Conservation (phyloP, 2,113 vertebrate genomes). For the Gobius niger region DNA sequence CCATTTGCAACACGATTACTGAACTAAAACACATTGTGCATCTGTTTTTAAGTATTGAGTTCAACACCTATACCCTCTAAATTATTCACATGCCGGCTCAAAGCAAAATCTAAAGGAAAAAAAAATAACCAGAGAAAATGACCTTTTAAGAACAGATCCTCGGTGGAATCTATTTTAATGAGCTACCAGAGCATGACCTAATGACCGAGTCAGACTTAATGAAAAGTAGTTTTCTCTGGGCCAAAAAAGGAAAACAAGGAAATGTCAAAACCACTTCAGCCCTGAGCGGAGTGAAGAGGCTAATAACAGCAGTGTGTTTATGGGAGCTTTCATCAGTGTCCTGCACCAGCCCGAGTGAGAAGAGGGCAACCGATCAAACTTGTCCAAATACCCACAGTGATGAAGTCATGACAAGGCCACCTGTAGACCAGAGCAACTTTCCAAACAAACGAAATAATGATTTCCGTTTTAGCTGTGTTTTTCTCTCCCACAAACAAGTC, state of each 20-base stretch:
- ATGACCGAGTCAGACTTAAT: conserved; percentile 4
- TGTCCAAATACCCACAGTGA: conserved; percentile 2
- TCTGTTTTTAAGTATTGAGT: too few relatives aligned
- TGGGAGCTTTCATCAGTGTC: conserved; percentile 2
- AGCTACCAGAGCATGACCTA: not conserved
- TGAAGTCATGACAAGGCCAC: not conserved
- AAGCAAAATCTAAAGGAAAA: not conserved
- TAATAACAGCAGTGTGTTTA: conserved; percentile 1
- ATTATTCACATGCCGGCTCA: not conserved
- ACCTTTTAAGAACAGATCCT: conserved; percentile 1
- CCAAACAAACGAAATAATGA: too few relatives aligned
- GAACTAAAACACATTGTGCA: too few relatives aligned
- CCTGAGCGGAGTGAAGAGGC: not conserved
- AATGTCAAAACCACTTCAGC: not conserved
- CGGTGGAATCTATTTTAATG: conserved; percentile 4
- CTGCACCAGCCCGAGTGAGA: not conserved
- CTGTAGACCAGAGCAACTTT: not conserved
- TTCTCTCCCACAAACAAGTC: too few relatives aligned
- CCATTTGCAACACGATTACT: too few relatives aligned
- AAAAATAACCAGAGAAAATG: not conserved
- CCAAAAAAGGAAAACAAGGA: conserved; percentile 1
- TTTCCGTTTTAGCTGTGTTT: too few relatives aligned
- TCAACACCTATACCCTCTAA: not conserved
- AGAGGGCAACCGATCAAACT: not conserved
- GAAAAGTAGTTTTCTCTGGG: conserved; percentile 2